Percentiles rank a stretch among this genome's conserved stretches.
phyloP scores from a whole-genome alignment of 2,888 invertebrate species.

The Siphlonurus alternatus region DNA sequence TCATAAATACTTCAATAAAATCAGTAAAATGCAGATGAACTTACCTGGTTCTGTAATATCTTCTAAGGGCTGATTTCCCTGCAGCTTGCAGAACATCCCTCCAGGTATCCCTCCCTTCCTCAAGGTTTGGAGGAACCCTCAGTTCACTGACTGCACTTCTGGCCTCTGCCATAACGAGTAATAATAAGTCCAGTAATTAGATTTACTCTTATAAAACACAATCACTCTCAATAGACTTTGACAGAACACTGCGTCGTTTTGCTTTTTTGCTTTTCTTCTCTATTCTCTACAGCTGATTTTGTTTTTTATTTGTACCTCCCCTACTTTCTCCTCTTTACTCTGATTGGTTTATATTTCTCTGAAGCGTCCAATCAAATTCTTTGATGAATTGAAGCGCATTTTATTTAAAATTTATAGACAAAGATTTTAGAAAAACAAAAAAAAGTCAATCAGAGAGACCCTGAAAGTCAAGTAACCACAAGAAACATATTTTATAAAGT shows the following conservation, averaged over 20 bases:
- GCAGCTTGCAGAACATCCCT: constrained; percentile 22
- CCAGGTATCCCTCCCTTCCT: constrained; percentile 22
- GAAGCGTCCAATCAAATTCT: background rate
- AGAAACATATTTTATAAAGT: too few relatives aligned
- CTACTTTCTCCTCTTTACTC: background rate
- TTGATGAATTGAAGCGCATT: too few relatives aligned
- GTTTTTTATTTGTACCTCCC: background rate
- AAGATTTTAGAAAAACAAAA: too few relatives aligned
- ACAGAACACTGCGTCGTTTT: background rate
- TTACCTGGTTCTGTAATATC: constrained; percentile 25
- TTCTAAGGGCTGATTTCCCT: constrained; percentile 21
- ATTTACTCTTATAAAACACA: background rate
- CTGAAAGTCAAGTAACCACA: too few relatives aligned
- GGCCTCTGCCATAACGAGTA: constrained; percentile 25
- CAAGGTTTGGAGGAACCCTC: constrained; percentile 21
- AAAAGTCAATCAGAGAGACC: too few relatives aligned
- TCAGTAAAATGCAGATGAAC: too few relatives aligned
- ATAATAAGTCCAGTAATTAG: background rate
- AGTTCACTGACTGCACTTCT: constrained; percentile 25
- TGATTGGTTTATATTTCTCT: background rate
- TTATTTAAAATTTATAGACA: too few relatives aligned
- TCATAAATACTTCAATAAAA: too few relatives aligned
- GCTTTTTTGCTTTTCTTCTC: too few relatives aligned
- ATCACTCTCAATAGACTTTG: background rate
- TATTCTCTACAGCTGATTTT: background rate